These are phyloP conservation scores for Heterocephalus glaber DNA, from an alignment of 2,113 vertebrate genomes.

Conservation along the genomic window DNA sequence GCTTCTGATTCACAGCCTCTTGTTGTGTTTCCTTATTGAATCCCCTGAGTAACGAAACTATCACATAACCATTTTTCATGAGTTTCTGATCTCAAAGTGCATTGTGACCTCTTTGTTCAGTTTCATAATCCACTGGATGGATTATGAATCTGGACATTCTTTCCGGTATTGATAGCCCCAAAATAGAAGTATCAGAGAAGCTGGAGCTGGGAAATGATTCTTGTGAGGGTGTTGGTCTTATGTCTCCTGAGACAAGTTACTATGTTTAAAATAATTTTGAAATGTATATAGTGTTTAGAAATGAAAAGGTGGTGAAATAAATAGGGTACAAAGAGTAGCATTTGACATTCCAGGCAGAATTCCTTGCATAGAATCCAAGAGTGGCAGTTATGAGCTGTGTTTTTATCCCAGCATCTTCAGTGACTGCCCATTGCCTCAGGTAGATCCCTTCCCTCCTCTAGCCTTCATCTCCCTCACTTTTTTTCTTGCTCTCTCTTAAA, in stretches of 20 bases:
- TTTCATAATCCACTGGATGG: neutral
- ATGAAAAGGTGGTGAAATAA: neutral
- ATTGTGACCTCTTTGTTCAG: neutral
- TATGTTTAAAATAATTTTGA: constrained; percentile 5
- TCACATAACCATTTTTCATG: neutral
- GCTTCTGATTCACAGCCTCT: neutral
- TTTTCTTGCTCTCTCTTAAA: neutral
- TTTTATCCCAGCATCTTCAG: neutral
- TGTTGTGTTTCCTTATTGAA: neutral
- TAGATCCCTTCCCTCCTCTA: neutral
- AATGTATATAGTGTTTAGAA: neutral
- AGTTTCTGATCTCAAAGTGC: neutral
- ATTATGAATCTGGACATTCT: neutral
- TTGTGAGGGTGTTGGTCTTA: neutral
- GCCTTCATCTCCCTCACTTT: neutral
- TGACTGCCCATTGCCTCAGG: neutral
- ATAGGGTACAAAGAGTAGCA: neutral
- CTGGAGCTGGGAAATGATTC: neutral
- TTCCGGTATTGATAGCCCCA: neutral
- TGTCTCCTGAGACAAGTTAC: neutral
- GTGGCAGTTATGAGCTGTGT: neutral
- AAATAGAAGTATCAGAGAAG: neutral
- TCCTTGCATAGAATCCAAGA: neutral
- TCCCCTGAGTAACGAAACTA: neutral
- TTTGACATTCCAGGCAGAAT: neutral